These are phyloP conservation scores for Calvadosia cruxmelitensis DNA, from an alignment of 30 jellyfish, hydroid and myxozoan genomes.

Conservation along the genomic window DNA sequence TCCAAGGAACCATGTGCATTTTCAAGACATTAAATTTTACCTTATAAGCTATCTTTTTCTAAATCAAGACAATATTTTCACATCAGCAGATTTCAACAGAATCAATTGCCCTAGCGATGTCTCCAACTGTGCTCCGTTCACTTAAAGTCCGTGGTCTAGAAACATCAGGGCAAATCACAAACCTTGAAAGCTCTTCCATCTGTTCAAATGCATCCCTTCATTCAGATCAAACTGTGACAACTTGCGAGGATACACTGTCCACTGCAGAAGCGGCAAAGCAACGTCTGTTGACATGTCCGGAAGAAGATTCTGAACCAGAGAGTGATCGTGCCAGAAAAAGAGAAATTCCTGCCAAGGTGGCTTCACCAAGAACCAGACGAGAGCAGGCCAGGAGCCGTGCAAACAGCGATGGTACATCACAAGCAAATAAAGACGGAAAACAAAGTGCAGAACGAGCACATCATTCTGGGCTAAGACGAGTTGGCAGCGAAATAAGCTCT, in stretches of 20 bases:
- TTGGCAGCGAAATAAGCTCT: neutral
- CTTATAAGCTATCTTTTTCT: no score
- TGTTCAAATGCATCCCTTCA: neutral
- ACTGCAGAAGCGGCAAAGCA: neutral
- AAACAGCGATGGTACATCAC: neutral
- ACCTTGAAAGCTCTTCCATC: neutral
- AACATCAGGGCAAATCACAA: neutral
- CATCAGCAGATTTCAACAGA: neutral
- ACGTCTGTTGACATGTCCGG: neutral
- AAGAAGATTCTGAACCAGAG: neutral
- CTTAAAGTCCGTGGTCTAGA: neutral
- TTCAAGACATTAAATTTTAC: no score
- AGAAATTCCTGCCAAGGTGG: neutral
- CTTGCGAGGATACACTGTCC: neutral
- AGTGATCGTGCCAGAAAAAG: neutral
- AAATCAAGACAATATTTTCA: no score
- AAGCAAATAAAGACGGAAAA: neutral
- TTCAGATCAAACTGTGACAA: neutral
- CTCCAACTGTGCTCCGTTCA: neutral
- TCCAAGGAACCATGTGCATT: no score
- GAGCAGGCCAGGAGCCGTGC: neutral
- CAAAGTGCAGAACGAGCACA: neutral
- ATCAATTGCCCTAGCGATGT: neutral
- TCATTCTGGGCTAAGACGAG: neutral
- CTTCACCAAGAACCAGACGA: neutral